Evolutionary conservation across 1,140 invertebrate species (phyloP).

Genomic region (Bombus haemorrhoidalis): DNA sequence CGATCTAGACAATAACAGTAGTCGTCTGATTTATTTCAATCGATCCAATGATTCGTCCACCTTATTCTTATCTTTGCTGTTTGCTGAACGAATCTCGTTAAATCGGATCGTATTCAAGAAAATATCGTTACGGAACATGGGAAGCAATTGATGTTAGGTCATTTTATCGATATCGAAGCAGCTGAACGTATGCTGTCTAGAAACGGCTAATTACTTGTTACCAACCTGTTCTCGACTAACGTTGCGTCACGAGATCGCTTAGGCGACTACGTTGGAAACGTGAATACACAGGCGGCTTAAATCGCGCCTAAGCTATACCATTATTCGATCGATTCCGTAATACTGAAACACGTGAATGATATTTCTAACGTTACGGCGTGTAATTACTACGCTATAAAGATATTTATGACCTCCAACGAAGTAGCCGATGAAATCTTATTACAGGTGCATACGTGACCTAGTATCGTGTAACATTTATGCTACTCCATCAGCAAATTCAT

Average conservation of each 20-base stretch:
- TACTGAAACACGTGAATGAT: constrained; percentile 11
- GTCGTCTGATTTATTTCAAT: neutral
- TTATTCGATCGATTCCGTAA: constrained; percentile 5
- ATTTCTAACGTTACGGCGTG: neutral
- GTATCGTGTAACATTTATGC: neutral
- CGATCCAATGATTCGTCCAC: neutral
- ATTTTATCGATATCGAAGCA: neutral
- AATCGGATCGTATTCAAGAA: neutral
- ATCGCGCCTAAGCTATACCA: neutral
- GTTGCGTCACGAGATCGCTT: neutral
- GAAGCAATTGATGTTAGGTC: neutral
- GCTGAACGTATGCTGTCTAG: neutral
- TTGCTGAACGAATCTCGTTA: no score
- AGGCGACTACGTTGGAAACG: neutral
- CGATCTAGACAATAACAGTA: neutral
- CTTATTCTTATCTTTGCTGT: neutral
- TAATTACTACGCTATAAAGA: neutral
- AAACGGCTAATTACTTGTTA: constrained; percentile 3
- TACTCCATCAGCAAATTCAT: neutral
- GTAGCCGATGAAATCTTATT: neutral
- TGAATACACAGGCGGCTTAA: neutral
- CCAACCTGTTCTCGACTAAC: constrained; percentile 1
- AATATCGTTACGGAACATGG: neutral
- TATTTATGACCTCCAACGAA: neutral
- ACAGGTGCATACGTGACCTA: neutral